Percentiles rank a stretch among this genome's conserved stretches.
phyloP scores from a whole-genome alignment of 2,113 vertebrate genomes.

The Albula goreensis region DNA sequence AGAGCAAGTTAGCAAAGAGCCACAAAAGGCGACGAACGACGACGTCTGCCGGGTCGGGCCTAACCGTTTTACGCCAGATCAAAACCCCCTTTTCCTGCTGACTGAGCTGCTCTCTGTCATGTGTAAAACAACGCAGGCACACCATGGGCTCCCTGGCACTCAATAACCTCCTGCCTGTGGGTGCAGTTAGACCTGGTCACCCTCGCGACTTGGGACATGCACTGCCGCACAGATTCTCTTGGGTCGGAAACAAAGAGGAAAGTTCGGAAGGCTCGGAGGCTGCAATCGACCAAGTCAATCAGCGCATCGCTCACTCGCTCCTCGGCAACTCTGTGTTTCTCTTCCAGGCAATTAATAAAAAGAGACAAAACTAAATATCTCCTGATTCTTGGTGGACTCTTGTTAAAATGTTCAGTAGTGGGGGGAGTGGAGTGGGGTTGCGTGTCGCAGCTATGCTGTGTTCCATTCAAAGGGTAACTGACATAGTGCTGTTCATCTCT shows the following conservation, averaged over 20 bases:
- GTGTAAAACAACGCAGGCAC: background rate
- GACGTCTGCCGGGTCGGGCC: background rate
- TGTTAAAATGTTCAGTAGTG: background rate
- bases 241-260: constrained; percentile 55
- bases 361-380: background rate
- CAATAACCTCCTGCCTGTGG: background rate
- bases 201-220: constrained; percentile 8
- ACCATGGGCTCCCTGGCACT: background rate
- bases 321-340: constrained; percentile 58
- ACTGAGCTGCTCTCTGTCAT: background rate
- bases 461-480: background rate
- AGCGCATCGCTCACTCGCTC: constrained; percentile 30
- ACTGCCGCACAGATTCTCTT: constrained; percentile 46
- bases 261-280: constrained; percentile 64
- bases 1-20: background rate
- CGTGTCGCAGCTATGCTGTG: background rate
- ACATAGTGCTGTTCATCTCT: background rate
- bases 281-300: constrained; percentile 50
- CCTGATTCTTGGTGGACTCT: background rate
- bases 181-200: background rate
- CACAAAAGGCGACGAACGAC: background rate
- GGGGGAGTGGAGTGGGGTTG: background rate
- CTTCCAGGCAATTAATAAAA: background rate
- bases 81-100: background rate
- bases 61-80: background rate